These are phyloP conservation scores for Crax fasciolata DNA, from an alignment of 2,797 vertebrate species.

Conservation along the genomic window DNA sequence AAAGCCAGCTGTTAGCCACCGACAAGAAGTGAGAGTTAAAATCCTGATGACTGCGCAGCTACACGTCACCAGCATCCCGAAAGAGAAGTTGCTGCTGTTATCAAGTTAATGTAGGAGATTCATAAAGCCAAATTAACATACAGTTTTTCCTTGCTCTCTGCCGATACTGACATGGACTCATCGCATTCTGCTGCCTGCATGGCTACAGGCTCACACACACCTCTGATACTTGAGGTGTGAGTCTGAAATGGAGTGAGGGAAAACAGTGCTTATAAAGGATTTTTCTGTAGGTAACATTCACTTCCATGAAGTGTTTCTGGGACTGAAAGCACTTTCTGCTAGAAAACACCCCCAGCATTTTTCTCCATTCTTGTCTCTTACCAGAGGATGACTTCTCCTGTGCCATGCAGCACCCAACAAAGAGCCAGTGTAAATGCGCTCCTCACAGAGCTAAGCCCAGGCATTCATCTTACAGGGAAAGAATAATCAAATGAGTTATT, in stretches of 20 bases:
- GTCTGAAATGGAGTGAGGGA: background rate
- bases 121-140: background rate
- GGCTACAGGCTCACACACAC: rapidly evolving
- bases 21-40: background rate
- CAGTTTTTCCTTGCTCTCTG: background rate
- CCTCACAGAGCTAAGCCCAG: background rate
- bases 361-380: background rate
- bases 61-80: background rate
- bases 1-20: background rate
- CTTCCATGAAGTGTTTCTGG: background rate
- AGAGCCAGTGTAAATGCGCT: background rate
- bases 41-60: background rate
- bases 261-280: background rate
- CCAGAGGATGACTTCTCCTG: background rate
- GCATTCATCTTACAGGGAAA: background rate
- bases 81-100: background rate
- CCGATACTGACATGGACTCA: rapidly evolving
- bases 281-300: background rate
- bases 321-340: background rate
- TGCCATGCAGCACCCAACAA: rapidly evolving
- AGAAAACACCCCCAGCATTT: background rate
- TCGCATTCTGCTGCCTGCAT: rapidly evolving
- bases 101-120: background rate
- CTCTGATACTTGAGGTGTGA: background rate
- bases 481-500: background rate